These are phyloP conservation scores for Leptopilina clavipes DNA, from an alignment of 1,140 invertebrate species.

Conservation along the genomic window DNA sequence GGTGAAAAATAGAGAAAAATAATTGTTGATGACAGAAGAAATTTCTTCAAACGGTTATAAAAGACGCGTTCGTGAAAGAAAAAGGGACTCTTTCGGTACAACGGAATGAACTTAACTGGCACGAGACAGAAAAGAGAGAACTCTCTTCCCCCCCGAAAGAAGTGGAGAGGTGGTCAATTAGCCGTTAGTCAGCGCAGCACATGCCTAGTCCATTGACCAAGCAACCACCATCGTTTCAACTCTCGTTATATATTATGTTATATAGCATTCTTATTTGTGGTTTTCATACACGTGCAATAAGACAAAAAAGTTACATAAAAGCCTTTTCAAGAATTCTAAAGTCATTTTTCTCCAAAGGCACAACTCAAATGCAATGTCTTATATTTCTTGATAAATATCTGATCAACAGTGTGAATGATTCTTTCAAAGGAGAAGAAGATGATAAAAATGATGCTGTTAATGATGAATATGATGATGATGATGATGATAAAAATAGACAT, in stretches of 20 bases:
- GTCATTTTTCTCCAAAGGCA: too few relatives aligned
- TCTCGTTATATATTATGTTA: conserved; percentile 32
- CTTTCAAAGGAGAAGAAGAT: too few relatives aligned
- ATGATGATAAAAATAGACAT: too few relatives aligned
- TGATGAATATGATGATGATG: too few relatives aligned
- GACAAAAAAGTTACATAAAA: too few relatives aligned
- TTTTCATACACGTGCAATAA: background rate
- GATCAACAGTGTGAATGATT: too few relatives aligned
- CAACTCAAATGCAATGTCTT: too few relatives aligned
- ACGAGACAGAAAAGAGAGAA: conserved; percentile 62
- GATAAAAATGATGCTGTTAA: too few relatives aligned
- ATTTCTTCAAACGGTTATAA: background rate
- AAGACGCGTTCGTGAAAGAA: conserved; percentile 38
- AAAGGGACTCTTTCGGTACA: conserved; percentile 50
- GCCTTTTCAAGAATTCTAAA: too few relatives aligned
- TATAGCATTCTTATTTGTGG: conserved; percentile 37
- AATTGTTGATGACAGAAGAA: background rate
- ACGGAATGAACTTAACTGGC: conserved; percentile 67
- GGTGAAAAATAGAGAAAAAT: background rate
- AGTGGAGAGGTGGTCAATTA: conserved; percentile 74
- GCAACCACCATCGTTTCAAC: conserved; percentile 10
- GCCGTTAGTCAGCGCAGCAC: conserved; percentile 71
- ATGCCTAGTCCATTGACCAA: conserved; percentile 47
- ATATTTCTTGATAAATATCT: too few relatives aligned
- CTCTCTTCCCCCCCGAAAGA: conserved; percentile 60